Conservation (phyloP, 2,888 invertebrate species). For the Tiliacea aurago region DNA sequence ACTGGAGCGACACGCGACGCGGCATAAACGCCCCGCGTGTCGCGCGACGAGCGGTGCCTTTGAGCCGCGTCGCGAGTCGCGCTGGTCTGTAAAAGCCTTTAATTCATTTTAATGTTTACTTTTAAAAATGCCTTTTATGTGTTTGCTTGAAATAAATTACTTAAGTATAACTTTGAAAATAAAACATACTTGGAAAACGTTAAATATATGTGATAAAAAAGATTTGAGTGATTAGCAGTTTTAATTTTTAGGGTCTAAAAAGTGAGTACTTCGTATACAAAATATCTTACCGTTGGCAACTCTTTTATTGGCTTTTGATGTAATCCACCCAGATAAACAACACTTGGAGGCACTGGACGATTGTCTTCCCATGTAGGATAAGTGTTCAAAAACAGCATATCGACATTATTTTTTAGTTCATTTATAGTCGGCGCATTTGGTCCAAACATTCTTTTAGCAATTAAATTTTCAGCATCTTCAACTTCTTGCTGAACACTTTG, state of each 20-base stretch:
- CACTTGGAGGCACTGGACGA: conserved; percentile 80
- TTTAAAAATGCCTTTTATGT: too few species aligned
- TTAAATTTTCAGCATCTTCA: conserved; percentile 57
- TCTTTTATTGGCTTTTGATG: conserved; percentile 42
- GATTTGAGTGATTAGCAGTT: background rate
- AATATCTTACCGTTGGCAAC: conserved; percentile 40
- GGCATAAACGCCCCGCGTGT: too few species aligned
- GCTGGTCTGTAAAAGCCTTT: too few species aligned
- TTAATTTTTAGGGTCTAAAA: background rate
- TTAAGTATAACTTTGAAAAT: background rate
- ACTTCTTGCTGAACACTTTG: conserved; percentile 26
- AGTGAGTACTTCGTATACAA: too few species aligned
- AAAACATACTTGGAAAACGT: background rate
- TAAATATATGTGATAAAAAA: background rate
- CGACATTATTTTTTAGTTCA: conserved; percentile 70
- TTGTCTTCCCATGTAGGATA: conserved; percentile 80
- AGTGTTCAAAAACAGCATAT: conserved; percentile 81
- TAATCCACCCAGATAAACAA: conserved; percentile 79
- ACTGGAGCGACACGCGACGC: too few species aligned
- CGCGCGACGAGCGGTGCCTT: too few species aligned
- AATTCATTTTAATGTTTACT: too few species aligned
- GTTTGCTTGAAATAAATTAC: too few species aligned
- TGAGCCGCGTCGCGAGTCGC: too few species aligned
- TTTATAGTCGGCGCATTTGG: conserved; percentile 62
- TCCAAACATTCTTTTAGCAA: conserved; percentile 67